Conservation (phyloP, 2,888 invertebrate genomes). For the Drosophila longiperda region DNA sequence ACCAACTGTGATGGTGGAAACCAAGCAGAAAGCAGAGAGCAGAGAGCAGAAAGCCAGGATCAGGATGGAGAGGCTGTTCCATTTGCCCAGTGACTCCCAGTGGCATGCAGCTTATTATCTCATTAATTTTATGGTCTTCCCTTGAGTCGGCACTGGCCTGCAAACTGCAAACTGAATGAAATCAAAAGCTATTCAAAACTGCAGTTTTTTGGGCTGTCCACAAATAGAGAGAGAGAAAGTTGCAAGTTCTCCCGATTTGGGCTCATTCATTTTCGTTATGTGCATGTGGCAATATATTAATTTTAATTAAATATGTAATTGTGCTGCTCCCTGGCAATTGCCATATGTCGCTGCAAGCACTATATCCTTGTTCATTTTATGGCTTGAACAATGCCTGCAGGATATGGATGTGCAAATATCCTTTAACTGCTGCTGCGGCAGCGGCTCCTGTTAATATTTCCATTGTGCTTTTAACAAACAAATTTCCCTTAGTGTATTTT, state of each 20-base stretch:
- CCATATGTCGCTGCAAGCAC: conserved; percentile 1
- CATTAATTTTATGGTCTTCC: conserved; percentile 54
- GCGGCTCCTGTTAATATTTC: conserved; percentile 53
- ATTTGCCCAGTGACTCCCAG: conserved; percentile 17
- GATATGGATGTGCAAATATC: conserved; percentile 9
- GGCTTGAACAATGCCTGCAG: conserved; percentile 12
- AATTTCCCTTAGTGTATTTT: conserved; percentile 66
- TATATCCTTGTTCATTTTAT: conserved; percentile 7
- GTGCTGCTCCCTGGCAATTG: neutral
- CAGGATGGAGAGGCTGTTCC: conserved; percentile 1
- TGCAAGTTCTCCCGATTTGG: neutral
- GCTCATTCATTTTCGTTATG: conserved; percentile 18
- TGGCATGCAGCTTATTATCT: conserved; percentile 60
- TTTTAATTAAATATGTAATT: conserved; percentile 15
- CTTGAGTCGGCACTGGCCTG: conserved; percentile 13
- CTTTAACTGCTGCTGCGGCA: neutral
- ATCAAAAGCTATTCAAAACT: conserved; percentile 59
- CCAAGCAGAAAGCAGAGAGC: neutral
- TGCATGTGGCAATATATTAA: conserved; percentile 4
- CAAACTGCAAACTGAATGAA: conserved; percentile 42
- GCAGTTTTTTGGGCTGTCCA: conserved; percentile 26
- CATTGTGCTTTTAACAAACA: conserved; percentile 66
- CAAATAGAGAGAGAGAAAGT: conserved; percentile 5
- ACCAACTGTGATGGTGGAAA: conserved; percentile 1
- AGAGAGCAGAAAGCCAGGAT: neutral